A percentile compares a stretch with the other conserved stretches of the same genome.
Conservation (phyloP, 2,797 vertebrate genomes). For the Gambelia wislizenii region DNA sequence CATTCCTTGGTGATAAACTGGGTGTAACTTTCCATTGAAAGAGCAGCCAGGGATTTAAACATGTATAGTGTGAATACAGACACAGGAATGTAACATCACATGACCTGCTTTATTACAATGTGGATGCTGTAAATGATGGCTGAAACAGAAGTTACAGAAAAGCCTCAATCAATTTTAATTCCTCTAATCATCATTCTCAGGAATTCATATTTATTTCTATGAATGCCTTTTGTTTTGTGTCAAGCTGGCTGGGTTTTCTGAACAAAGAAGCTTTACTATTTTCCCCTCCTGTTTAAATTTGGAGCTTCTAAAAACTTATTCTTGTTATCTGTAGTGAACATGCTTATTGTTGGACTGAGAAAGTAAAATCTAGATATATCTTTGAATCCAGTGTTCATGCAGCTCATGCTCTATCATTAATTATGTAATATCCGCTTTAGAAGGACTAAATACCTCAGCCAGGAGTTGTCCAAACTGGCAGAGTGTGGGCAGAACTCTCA, state of each 20-base stretch:
- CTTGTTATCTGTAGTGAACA: neutral
- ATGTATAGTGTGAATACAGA: neutral
- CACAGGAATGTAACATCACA: neutral
- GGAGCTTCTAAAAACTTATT: neutral
- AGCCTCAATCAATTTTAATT: neutral
- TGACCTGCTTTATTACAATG: neutral
- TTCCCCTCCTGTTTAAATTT: neutral
- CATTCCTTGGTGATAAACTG: neutral
- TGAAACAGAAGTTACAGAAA: neutral
- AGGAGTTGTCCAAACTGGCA: no score
- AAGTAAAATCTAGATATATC: neutral
- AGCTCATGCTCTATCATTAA: neutral
- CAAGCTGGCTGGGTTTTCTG: neutral
- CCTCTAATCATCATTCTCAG: neutral
- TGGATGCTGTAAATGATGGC: neutral
- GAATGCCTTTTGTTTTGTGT: neutral
- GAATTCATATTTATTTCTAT: neutral
- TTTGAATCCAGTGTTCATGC: neutral
- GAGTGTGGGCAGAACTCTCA: no score
- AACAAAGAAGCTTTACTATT: neutral
- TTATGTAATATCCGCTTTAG: no score
- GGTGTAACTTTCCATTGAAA: neutral
- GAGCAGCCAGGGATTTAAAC: neutral
- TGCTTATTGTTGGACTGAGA: neutral
- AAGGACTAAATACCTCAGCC: neutral